phyloP scores from a whole-genome alignment of 2,888 invertebrate species.

The Lacanobia oleracea region DNA sequence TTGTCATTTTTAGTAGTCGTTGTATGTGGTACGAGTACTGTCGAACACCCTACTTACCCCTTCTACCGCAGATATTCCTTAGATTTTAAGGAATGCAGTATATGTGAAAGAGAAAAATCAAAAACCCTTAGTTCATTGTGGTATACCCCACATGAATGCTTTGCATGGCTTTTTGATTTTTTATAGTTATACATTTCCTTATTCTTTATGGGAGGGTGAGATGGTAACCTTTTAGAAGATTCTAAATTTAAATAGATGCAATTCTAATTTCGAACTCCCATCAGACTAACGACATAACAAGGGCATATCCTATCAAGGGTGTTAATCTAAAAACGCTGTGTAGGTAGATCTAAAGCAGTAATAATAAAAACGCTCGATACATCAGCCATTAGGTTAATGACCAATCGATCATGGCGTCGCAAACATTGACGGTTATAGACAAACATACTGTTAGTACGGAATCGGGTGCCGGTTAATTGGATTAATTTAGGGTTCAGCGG shows the following conservation, averaged over 20 bases:
- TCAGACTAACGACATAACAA: neutral
- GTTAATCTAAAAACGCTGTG: slow-evolving; percentile 36
- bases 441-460: slow-evolving; percentile 63
- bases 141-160: no score
- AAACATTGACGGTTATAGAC: slow-evolving; percentile 67
- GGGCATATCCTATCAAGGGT: slow-evolving; percentile 10
- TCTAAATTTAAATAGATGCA: neutral
- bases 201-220: no score
- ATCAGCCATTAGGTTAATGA: slow-evolving; percentile 78
- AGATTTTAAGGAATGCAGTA: no score
- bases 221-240: no score
- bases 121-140: no score
- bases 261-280: neutral
- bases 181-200: no score
- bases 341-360: slow-evolving; percentile 25
- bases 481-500: slow-evolving; percentile 66
- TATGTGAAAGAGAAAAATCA: no score
- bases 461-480: slow-evolving; percentile 73
- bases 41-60: no score
- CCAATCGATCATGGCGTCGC: slow-evolving; percentile 81
- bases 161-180: no score
- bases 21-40: no score
- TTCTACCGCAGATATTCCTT: no score
- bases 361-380: slow-evolving; percentile 61
- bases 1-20: no score